These are phyloP conservation scores for Ennomos quercinarius DNA, from an alignment of 2,888 invertebrate species.

Conservation along the genomic window DNA sequence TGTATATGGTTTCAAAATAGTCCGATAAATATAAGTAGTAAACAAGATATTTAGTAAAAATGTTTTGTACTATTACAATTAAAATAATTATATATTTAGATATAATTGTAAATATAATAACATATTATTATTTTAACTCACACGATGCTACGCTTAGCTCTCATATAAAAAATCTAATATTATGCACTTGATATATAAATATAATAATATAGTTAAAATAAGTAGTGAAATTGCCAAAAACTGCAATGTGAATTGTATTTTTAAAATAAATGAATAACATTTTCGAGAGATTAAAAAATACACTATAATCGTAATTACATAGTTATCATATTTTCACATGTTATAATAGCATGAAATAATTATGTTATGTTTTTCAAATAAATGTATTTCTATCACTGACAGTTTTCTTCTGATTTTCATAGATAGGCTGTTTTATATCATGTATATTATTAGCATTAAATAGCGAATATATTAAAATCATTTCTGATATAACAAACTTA, in stretches of 20 bases:
- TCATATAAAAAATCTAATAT: slow-evolving; percentile 45
- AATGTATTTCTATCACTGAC: background rate
- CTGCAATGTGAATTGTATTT: slow-evolving; percentile 46
- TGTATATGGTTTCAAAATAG: slow-evolving; percentile 45
- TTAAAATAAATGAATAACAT: slow-evolving; percentile 38
- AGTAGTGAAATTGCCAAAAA: slow-evolving; percentile 54
- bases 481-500: slow-evolving; percentile 34
- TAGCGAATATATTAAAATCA: slow-evolving; percentile 24
- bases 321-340: slow-evolving; percentile 10
- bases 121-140: slow-evolving; percentile 28
- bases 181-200: slow-evolving; percentile 37
- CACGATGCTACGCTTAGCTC: slow-evolving; percentile 68
- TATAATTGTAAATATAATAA: slow-evolving; percentile 56
- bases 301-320: slow-evolving; percentile 4
- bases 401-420: slow-evolving; percentile 9
- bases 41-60: slow-evolving; percentile 66
- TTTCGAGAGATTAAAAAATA: slow-evolving; percentile 16
- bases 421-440: slow-evolving; percentile 24
- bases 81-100: slow-evolving; percentile 25
- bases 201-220: slow-evolving; percentile 41
- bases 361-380: slow-evolving; percentile 16
- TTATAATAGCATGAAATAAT: background rate
- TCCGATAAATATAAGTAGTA: slow-evolving; percentile 45
- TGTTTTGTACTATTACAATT: slow-evolving; percentile 72
- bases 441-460: slow-evolving; percentile 26